Evolutionary conservation across 2,113 vertebrate genomes (phyloP).

Genomic region (Solea senegalensis): DNA sequence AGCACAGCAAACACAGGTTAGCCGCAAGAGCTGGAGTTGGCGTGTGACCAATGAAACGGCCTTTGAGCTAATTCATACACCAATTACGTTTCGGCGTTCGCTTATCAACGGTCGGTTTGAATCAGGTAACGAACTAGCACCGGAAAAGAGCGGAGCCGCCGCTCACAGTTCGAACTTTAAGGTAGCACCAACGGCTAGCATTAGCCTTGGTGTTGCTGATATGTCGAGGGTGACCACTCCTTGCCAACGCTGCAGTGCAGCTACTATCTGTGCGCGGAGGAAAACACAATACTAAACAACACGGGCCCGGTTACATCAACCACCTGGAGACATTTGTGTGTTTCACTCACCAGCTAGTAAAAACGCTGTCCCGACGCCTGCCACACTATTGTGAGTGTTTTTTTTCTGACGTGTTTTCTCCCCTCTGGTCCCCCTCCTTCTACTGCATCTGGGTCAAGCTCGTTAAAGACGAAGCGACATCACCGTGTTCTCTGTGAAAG

Average conservation of each 20-base stretch:
- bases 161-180: slow-evolving; percentile 18
- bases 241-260: slow-evolving; percentile 74
- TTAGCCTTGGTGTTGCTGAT: slow-evolving; percentile 49
- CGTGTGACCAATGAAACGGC: not conserved
- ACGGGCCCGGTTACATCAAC: not conserved
- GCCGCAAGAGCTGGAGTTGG: slow-evolving; percentile 16
- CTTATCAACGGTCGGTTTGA: accelerated
- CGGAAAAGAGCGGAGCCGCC: not conserved
- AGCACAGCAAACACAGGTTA: slow-evolving; percentile 60
- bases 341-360: slow-evolving; percentile 56
- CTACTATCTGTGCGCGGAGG: slow-evolving; percentile 2
- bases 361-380: slow-evolving; percentile 29
- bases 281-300: not conserved
- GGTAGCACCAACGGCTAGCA: slow-evolving; percentile 51
- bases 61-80: not conserved
- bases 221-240: slow-evolving; percentile 73
- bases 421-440: slow-evolving; percentile 56
- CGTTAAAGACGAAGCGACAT: slow-evolving; percentile 67
- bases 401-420: slow-evolving; percentile 36
- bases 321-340: not conserved
- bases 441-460: slow-evolving; percentile 71
- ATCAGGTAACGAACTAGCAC: too few relatives aligned
- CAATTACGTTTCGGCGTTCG: accelerated
- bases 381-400: slow-evolving; percentile 25
- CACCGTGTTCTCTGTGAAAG: slow-evolving; percentile 66